Evolutionary conservation across 2,888 invertebrate genomes (phyloP).

Genomic region (Podabrus alpinus): DNA sequence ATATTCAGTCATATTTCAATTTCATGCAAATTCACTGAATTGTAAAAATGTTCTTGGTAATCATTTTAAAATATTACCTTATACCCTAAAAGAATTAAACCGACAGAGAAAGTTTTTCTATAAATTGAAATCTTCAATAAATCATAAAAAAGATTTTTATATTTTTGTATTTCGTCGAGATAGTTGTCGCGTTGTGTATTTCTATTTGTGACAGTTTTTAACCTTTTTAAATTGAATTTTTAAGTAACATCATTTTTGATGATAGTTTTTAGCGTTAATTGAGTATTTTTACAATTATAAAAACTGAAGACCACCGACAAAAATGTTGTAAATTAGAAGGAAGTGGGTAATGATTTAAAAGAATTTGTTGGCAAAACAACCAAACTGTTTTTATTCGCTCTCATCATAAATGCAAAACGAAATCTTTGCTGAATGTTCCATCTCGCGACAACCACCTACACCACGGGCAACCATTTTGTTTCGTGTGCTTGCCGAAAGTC

Average conservation of each 20-base stretch:
- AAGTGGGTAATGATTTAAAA: neutral
- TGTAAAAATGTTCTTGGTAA: slow-evolving; percentile 40
- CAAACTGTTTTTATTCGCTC: neutral
- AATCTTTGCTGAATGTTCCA: slow-evolving; percentile 48
- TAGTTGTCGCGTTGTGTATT: neutral
- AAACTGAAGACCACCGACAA: neutral
- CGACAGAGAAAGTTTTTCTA: slow-evolving; percentile 30
- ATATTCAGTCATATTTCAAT: slow-evolving; percentile 39
- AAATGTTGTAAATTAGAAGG: neutral
- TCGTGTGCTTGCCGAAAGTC: slow-evolving; percentile 57
- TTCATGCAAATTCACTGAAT: slow-evolving; percentile 41
- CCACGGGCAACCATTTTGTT: slow-evolving; percentile 64
- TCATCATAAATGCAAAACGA: slow-evolving; percentile 23
- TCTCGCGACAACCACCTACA: slow-evolving; percentile 50
- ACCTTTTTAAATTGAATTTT: neutral
- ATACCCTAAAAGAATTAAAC: slow-evolving; percentile 32
- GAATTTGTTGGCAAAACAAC: neutral
- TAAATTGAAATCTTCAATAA: slow-evolving; percentile 34
- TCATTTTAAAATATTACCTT: slow-evolving; percentile 42
- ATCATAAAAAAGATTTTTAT: slow-evolving; percentile 25
- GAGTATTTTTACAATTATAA: neutral
- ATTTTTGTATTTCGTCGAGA: slow-evolving; percentile 17
- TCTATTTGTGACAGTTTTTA: neutral
- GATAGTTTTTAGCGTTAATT: neutral
- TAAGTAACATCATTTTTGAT: neutral